Evolutionary conservation across 1,140 invertebrate genomes (phyloP).

Genomic region (Pseudomyrmex pallidus): DNA sequence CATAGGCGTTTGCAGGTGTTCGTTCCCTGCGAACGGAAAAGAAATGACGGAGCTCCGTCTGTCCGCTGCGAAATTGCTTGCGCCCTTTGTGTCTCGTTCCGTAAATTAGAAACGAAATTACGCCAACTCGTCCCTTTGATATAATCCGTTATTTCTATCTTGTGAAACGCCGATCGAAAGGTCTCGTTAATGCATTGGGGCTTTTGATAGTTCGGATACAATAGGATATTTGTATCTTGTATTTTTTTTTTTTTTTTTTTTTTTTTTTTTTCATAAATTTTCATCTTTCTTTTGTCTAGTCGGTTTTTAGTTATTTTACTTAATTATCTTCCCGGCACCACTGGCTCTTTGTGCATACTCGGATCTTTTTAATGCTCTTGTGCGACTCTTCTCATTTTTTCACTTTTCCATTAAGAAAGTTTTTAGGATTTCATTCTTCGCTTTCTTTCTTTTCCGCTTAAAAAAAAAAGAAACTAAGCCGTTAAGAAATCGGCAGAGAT

Average conservation of each 20-base stretch:
- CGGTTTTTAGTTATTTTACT: too few species aligned
- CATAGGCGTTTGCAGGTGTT: constrained; percentile 14
- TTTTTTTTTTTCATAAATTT: not conserved
- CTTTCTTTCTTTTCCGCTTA: constrained; percentile 1
- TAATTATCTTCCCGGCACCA: constrained; percentile 26
- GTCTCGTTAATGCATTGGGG: not conserved
- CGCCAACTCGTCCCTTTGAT: not conserved
- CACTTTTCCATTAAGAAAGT: constrained; percentile 55
- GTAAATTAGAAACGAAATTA: constrained; percentile 41
- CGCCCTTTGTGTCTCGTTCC: constrained; percentile 5
- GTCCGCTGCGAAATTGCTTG: constrained; percentile 1
- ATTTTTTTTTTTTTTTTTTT: constrained; percentile 9
- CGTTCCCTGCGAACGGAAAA: constrained; percentile 6
- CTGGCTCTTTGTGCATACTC: constrained; percentile 11
- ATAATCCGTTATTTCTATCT: constrained; percentile 30
- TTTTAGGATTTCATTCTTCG: constrained; percentile 49
- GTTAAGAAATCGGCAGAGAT: constrained; percentile 21
- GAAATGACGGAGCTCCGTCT: constrained; percentile 1
- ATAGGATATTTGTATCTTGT: not conserved
- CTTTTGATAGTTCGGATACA: not conserved
- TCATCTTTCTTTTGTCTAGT: too few species aligned
- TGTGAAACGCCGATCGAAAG: not conserved
- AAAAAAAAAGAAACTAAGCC: constrained; percentile 5
- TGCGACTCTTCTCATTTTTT: constrained; percentile 8
- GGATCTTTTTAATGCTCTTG: constrained; percentile 44